Percentiles rank a stretch among this genome's conserved stretches.
Conservation (phyloP, 2,797 vertebrate species). For the Siniperca undulata region DNA sequence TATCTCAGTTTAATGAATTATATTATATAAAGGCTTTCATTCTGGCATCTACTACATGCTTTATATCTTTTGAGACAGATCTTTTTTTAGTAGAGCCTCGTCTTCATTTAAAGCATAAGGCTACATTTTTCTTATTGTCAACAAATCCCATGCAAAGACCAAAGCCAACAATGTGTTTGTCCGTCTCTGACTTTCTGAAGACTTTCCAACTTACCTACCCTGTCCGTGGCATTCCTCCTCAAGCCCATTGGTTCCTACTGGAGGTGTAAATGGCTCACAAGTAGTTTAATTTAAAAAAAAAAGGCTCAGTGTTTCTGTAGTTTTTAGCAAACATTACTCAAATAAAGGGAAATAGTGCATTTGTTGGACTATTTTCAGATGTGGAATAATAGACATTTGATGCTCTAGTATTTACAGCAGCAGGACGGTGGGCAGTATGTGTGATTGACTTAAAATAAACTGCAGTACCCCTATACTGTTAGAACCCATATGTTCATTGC, state of each 20-base stretch:
- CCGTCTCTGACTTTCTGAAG: background rate
- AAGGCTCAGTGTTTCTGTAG: background rate
- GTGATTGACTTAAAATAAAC: background rate
- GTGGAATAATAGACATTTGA: slow-evolving; percentile 3
- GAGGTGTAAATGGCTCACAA: background rate
- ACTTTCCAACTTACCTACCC: background rate
- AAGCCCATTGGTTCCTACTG: background rate
- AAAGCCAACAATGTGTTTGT: background rate
- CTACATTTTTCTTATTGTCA: background rate
- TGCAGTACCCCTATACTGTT: no score
- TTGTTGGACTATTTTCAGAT: background rate
- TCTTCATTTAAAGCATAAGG: background rate
- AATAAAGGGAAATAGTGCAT: background rate
- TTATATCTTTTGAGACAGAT: background rate
- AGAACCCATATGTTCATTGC: background rate
- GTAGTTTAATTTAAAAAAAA: background rate
- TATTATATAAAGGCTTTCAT: background rate
- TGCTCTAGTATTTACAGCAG: background rate
- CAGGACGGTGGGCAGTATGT: background rate
- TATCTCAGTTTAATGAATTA: background rate
- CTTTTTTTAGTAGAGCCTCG: background rate
- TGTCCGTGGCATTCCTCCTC: background rate
- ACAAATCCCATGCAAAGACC: background rate
- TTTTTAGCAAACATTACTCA: background rate
- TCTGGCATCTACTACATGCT: background rate